These are phyloP conservation scores for Discoglossus pictus DNA, from an alignment of 2,797 vertebrate species.

Conservation along the genomic window DNA sequence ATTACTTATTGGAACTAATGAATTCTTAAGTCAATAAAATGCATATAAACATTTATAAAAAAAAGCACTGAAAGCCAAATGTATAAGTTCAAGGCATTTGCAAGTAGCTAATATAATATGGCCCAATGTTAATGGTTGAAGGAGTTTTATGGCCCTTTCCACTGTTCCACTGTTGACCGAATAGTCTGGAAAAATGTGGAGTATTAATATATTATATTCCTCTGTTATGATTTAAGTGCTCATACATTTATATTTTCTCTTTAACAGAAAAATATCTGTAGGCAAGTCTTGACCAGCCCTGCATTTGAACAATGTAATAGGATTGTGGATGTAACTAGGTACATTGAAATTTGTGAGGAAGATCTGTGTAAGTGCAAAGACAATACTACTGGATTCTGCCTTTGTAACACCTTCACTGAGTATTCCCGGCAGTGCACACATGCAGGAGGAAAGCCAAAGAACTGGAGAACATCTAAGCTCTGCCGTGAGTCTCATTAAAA, in stretches of 20 bases:
- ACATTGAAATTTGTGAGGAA: slow-evolving; percentile 73
- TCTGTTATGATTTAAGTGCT: too few species aligned
- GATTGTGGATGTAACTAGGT: slow-evolving; percentile 69
- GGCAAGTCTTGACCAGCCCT: slow-evolving; percentile 67
- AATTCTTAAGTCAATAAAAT: too few species aligned
- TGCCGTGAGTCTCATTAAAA: slow-evolving; percentile 85
- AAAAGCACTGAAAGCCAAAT: too few species aligned
- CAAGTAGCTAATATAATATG: too few species aligned
- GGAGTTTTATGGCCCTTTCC: too few species aligned
- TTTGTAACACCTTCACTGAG: slow-evolving; percentile 84
- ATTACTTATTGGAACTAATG: neutral
- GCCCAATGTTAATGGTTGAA: too few species aligned
- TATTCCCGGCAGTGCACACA: slow-evolving; percentile 85
- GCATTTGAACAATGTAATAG: slow-evolving; percentile 71
- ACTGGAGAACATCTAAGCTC: slow-evolving; percentile 76
- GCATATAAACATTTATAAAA: too few species aligned
- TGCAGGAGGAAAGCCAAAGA: slow-evolving; percentile 77
- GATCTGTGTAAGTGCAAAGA: slow-evolving; percentile 77
- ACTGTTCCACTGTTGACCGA: too few species aligned
- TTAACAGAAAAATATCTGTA: slow-evolving; percentile 63
- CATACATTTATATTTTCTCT: neutral
- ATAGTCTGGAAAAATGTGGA: too few species aligned
- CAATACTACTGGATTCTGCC: slow-evolving; percentile 60
- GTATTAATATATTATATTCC: too few species aligned
- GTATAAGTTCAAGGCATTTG: too few species aligned